These are phyloP conservation scores for Hydrophis major DNA, from an alignment of 2,797 vertebrate genomes.

Conservation along the genomic window DNA sequence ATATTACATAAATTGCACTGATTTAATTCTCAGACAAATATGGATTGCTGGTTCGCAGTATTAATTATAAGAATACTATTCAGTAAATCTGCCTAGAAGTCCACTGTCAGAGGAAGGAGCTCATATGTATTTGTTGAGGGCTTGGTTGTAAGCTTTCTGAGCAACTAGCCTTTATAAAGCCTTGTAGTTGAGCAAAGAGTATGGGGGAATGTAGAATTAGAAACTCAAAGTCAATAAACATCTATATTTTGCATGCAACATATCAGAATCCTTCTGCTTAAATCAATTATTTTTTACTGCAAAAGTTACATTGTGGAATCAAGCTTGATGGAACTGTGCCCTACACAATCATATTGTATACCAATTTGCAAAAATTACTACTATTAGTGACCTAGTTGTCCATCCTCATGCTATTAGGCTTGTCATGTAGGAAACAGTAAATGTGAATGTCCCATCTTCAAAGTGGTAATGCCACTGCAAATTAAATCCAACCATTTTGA, in stretches of 20 bases:
- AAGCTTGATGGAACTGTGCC: neutral
- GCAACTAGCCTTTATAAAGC: neutral
- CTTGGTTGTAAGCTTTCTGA: neutral
- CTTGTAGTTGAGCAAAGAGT: neutral
- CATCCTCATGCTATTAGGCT: constrained; percentile 43
- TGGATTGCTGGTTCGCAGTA: neutral
- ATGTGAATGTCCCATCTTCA: constrained; percentile 31
- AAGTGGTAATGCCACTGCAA: constrained; percentile 43
- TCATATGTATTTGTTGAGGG: neutral
- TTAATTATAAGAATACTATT: neutral
- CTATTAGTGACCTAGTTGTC: constrained; percentile 26
- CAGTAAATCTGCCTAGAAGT: neutral
- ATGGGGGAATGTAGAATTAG: neutral
- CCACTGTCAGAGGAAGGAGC: neutral
- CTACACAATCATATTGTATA: neutral
- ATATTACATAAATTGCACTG: neutral
- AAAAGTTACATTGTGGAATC: neutral
- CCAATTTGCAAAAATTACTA: neutral
- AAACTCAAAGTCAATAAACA: neutral
- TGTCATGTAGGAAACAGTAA: constrained; percentile 56
- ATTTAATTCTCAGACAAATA: neutral
- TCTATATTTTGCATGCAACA: neutral
- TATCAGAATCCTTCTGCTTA: neutral
- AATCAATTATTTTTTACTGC: neutral
- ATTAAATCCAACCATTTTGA: constrained; percentile 56